Evolutionary conservation across 2,888 invertebrate species (phyloP).

Genomic region (Lordiphosa andalusiaca): DNA sequence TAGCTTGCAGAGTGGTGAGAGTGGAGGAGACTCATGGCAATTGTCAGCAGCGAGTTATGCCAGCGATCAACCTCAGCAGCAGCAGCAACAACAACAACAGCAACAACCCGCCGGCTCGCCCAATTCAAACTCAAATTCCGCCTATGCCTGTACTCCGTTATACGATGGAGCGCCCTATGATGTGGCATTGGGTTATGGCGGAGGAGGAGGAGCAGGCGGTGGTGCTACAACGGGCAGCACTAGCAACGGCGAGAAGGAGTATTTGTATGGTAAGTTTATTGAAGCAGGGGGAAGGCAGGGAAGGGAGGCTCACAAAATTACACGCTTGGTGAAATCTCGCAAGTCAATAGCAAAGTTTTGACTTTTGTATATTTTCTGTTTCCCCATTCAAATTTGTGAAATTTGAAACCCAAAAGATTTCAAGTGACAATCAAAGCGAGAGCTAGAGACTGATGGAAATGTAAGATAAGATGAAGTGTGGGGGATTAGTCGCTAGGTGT

Average conservation of each 20-base stretch:
- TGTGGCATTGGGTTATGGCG: slow-evolving; percentile 66
- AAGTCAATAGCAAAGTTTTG: slow-evolving; percentile 67
- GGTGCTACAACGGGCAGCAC: slow-evolving; percentile 48
- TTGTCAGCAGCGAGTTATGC: slow-evolving; percentile 51
- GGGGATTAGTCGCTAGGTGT: no score
- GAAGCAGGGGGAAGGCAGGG: neutral
- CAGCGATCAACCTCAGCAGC: slow-evolving; percentile 56
- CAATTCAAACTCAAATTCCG: slow-evolving; percentile 73
- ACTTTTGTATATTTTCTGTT: slow-evolving; percentile 43
- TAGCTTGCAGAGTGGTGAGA: slow-evolving; percentile 65
- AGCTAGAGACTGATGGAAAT: slow-evolving; percentile 1
- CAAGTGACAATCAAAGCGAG: slow-evolving; percentile 22
- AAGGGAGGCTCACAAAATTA: slow-evolving; percentile 55
- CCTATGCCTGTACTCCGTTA: slow-evolving; percentile 73
- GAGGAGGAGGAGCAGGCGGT: slow-evolving; percentile 48
- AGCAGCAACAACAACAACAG: slow-evolving; percentile 53
- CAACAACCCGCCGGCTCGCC: slow-evolving; percentile 76
- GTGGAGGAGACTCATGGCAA: slow-evolving; percentile 51
- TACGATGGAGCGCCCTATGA: slow-evolving; percentile 75
- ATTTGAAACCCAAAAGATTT: slow-evolving; percentile 48
- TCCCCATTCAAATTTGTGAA: slow-evolving; percentile 62
- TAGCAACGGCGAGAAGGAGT: slow-evolving; percentile 77
- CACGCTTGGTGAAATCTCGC: slow-evolving; percentile 71
- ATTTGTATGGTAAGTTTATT: slow-evolving; percentile 78
- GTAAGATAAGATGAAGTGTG: slow-evolving; percentile 1